Evolutionary conservation across 2,113 vertebrate genomes (phyloP).

Genomic region (Mobula hypostoma): DNA sequence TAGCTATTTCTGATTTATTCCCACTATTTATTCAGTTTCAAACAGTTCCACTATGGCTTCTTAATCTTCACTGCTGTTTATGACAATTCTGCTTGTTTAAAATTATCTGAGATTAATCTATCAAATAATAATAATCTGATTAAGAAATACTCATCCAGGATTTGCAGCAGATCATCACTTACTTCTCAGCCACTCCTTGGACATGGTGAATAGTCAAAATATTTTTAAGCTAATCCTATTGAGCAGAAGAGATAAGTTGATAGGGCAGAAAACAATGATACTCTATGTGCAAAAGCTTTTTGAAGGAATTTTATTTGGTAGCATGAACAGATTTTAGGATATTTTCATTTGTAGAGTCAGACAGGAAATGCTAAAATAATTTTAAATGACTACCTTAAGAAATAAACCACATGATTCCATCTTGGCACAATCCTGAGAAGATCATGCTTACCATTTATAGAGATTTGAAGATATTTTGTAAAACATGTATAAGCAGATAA

Average conservation of each 20-base stretch:
- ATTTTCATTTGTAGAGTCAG: neutral
- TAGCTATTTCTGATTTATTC: neutral
- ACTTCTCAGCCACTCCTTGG: neutral
- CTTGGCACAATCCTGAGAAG: neutral
- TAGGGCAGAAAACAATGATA: neutral
- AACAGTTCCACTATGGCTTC: neutral
- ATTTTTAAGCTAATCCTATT: neutral
- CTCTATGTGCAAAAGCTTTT: neutral
- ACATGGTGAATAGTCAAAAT: too few species aligned
- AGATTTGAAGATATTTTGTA: neutral
- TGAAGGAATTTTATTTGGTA: neutral
- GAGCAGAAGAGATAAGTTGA: neutral
- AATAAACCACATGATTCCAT: neutral
- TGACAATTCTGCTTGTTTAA: neutral
- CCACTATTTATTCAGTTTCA: neutral
- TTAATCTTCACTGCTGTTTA: neutral
- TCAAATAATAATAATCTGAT: neutral
- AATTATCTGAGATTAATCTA: neutral
- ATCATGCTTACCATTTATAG: neutral
- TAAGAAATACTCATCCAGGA: neutral
- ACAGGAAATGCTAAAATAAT: neutral
- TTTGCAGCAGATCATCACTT: neutral
- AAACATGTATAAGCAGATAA: neutral
- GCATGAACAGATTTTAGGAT: neutral
- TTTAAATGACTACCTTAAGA: neutral